Evolutionary conservation across 2,113 vertebrate species (phyloP), one percentile per base, ranked within the genome.

Genomic region (Speoplatyrhinus poulsoni): DNA sequence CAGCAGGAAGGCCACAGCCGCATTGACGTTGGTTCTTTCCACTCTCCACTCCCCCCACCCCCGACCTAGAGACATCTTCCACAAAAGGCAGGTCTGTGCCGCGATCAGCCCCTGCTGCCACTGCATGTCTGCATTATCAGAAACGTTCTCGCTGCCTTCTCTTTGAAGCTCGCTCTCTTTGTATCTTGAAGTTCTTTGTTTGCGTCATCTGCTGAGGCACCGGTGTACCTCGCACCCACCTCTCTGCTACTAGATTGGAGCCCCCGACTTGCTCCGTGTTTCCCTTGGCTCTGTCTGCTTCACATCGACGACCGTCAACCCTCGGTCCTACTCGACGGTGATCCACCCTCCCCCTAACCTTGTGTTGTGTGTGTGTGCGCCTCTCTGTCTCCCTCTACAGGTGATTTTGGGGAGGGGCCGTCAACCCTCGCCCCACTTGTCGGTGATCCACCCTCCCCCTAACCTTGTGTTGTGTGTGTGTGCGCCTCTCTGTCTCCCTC

Each of bases 121-220:
- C 19, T 19, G 19, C 19, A 41, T 41, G 36, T 41, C 36, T 41
- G 36, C 36, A 41, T 41, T 41, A 41, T 41, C 36, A 41, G 36
- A 41, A 41, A 7, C 3, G 0, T 41, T 41, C 36, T 41, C 36
- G 36, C 49, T 12, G 16, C 33, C 12, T 58, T 46, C 70, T 75
- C 73, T 82, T 78, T 86, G 75, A 79, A 79, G 4, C 68, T 80
- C 9, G 6, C 82, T 80, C 69, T 69, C 41, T 80, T 80, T 69
- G 71, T 67, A 47, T 76, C 71, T 60, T 69, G 65, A 55, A 53
- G 50, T 59, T 67, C 48, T 49, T 55, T 49, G 70, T 75, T 72
- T 78, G 72, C 71, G 12, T 81, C 81, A 72, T 82, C 76, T 46
- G 13, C 49, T 19, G 52, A 48, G 15, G 32, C 60, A 46, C 50